phyloP scores from a whole-genome alignment of 2,888 invertebrate species.

The Pammene fasciana region DNA sequence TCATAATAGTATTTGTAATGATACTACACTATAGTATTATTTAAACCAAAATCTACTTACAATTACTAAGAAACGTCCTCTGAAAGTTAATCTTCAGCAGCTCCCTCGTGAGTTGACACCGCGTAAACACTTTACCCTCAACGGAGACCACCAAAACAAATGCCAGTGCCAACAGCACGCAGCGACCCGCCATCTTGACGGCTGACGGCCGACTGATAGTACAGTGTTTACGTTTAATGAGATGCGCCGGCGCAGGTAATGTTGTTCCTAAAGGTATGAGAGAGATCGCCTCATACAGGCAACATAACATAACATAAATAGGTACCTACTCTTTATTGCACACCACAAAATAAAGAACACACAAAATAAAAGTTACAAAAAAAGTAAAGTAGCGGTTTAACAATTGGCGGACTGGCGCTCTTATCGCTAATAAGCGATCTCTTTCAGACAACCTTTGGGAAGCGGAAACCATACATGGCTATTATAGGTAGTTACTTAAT shows the following conservation, averaged over 20 bases:
- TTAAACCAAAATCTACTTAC: constrained; percentile 77
- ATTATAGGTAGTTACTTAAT: too few species aligned
- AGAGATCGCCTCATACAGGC: neutral
- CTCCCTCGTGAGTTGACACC: constrained; percentile 88
- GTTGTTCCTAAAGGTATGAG: neutral
- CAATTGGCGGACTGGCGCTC: too few species aligned
- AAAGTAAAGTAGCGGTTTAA: too few species aligned
- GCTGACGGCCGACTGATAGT: constrained; percentile 59
- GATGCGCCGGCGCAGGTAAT: constrained; percentile 62
- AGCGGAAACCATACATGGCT: too few species aligned
- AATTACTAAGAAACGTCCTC: constrained; percentile 87
- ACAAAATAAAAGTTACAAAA: too few species aligned
- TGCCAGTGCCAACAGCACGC: constrained; percentile 52
- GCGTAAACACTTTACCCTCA: constrained; percentile 83
- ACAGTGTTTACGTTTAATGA: constrained; percentile 46
- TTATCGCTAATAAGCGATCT: too few species aligned
- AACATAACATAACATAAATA: too few species aligned
- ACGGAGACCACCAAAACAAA: constrained; percentile 48
- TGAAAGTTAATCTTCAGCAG: constrained; percentile 85
- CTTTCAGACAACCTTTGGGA: too few species aligned
- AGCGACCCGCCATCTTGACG: constrained; percentile 48
- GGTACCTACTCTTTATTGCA: too few species aligned
- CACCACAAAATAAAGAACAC: too few species aligned
- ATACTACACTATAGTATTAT: too few species aligned
- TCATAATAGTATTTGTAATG: too few species aligned